These are phyloP conservation scores for Drosophila pseudoobscura DNA, from an alignment of 1,140 invertebrate genomes.

Conservation along the genomic window DNA sequence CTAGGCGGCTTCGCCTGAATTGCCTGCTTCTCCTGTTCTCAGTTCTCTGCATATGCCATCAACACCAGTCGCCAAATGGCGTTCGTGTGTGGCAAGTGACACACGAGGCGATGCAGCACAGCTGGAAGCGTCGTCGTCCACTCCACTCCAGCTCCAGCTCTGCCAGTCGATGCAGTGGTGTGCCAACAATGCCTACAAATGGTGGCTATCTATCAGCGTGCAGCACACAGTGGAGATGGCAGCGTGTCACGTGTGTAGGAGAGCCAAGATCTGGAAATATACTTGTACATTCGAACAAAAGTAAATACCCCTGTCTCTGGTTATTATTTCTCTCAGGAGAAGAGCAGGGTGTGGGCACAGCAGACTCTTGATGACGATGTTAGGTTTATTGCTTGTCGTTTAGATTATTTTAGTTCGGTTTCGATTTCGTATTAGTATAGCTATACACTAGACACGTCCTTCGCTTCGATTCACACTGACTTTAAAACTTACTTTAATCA, in stretches of 20 bases:
- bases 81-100: constrained; percentile 78
- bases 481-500: constrained; percentile 64
- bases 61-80: constrained; percentile 77
- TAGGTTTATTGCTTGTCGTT: constrained; percentile 68
- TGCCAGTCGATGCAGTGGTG: constrained; percentile 23
- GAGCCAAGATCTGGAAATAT: constrained; percentile 21
- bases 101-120: constrained; percentile 77
- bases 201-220: constrained; percentile 32
- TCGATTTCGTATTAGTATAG: constrained; percentile 45
- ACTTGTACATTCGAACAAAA: too few relatives aligned
- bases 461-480: constrained; percentile 43
- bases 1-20: constrained; percentile 15
- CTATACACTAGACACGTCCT: constrained; percentile 54
- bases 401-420: constrained; percentile 42
- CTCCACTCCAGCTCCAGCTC: constrained; percentile 11
- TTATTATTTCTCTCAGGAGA: too few relatives aligned
- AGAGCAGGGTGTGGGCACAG: too few relatives aligned
- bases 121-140: constrained; percentile 54
- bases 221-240: constrained; percentile 22
- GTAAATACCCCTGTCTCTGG: too few relatives aligned
- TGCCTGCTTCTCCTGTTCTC: constrained; percentile 5
- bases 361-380: constrained; percentile 40
- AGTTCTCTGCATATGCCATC: constrained; percentile 61
- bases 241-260: constrained; percentile 26
- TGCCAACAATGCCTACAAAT: constrained; percentile 58